Evolutionary conservation across 2,113 vertebrate species (phyloP), one percentile per base, ranked within the genome.

Genomic region (Tyto alba): DNA sequence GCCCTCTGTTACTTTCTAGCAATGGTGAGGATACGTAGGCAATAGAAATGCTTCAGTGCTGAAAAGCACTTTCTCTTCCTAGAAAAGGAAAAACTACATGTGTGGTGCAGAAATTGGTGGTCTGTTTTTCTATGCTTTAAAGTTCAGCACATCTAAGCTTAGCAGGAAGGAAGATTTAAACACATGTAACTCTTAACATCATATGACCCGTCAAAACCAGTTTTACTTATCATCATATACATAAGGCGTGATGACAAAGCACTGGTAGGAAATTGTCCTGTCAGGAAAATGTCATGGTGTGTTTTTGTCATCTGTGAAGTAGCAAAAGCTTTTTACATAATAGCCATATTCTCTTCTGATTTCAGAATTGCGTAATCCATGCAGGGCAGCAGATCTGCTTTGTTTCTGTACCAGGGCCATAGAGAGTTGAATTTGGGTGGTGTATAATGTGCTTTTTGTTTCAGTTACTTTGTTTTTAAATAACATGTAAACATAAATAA

Each of bases 281-380:
- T 97, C 95, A 97, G 94, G 96, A 96, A 96, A 86, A 55, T 93
- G 77, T 94, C 97, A 76, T 50, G 78, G 56, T 86, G 64, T 2
- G 47, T 85, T 97, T 97, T 90, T 93, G 92, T 97, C 92, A 95
- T 94, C 94, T 97, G 90, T 93, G 90, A 93, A 97, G 85, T 11
- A 90, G 87, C 76, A 96, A 78, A 96, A 96, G 94, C 76, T 96
- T 89, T 96, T 96, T 97, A 77, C 77, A 68, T 92, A 97, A 86
- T 89, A 67, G 53, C 72, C 23, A 2, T 64, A n/a, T 88, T 90
- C 68, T 80, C 7, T 43, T 96, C 48, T 57, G 56, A 47, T 84
- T 73, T 82, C 67, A 73, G 64, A 63, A 55, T 93, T 86, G 50
- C 6, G 34, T 75, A 74, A 88, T 92, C 69, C 68, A 14, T 27